Percentiles rank a stretch among this genome's conserved stretches.
phyloP scores from a whole-genome alignment of 2,113 vertebrate genomes.

The Xenotilapia leptura region DNA sequence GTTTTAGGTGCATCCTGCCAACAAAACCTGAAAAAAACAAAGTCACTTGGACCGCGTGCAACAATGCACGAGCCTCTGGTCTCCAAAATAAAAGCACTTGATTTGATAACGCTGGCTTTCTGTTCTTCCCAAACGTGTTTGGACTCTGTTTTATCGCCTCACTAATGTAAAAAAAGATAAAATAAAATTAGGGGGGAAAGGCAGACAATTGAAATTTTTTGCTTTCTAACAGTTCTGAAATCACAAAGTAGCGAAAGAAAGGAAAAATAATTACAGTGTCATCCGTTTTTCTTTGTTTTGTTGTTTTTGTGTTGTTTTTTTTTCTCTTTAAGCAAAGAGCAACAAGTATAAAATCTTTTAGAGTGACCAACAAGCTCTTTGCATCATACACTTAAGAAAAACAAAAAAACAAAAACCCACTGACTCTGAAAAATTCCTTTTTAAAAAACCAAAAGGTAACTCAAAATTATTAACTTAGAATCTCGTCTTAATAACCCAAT shows the following conservation, averaged over 20 bases:
- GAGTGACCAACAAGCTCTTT: neutral
- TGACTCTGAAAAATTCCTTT: fast-evolving
- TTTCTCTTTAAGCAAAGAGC: neutral
- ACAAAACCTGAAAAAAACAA: neutral
- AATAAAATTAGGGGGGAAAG: fast-evolving
- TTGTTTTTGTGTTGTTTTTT: neutral
- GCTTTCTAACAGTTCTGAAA: neutral
- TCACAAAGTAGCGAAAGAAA: neutral
- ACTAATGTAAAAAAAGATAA: neutral
- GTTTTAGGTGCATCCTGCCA: neutral
- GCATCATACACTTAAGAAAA: neutral
- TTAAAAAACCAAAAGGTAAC: neutral
- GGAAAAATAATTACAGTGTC: neutral
- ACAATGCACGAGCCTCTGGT: fast-evolving
- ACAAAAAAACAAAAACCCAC: fast-evolving
- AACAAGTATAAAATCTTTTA: neutral
- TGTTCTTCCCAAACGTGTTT: neutral
- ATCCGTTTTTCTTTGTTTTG: neutral
- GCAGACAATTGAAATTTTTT: fast-evolving
- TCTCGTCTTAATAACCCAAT: neutral
- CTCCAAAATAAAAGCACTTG: slow-evolving; percentile 33
- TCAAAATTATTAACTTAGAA: neutral
- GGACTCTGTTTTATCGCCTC: neutral
- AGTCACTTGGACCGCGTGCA: neutral
- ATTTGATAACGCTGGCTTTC: neutral